Evolutionary conservation across 2,113 vertebrate genomes (phyloP).

Genomic region (Pygoscelis antarcticus): DNA sequence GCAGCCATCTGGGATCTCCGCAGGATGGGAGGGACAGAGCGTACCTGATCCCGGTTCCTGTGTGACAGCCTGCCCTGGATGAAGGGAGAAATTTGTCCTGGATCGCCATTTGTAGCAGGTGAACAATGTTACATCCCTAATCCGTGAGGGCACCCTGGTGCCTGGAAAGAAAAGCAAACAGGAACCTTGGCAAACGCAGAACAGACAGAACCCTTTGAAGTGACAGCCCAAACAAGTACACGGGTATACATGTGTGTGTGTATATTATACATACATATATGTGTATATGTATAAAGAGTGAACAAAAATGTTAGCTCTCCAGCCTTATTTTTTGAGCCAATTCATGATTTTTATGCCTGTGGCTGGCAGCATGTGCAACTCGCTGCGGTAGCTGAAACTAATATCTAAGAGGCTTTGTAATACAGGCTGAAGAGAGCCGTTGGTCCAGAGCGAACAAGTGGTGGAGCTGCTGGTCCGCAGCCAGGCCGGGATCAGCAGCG

Average conservation of each 20-base stretch:
- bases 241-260: fast-evolving
- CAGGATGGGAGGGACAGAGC: neutral
- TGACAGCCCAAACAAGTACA: neutral
- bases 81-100: neutral
- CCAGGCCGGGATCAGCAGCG: neutral
- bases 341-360: neutral
- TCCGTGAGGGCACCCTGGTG: too few relatives aligned
- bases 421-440: neutral
- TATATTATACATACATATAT: too few relatives aligned
- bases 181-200: neutral
- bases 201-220: neutral
- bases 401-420: neutral
- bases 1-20: neutral
- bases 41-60: neutral
- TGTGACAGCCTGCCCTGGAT: neutral
- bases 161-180: neutral
- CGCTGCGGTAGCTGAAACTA: neutral
- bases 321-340: neutral
- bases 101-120: fast-evolving
- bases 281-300: neutral
- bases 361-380: neutral
- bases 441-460: fast-evolving
- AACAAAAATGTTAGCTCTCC: neutral
- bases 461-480: neutral
- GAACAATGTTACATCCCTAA: neutral